Evolutionary conservation across 1,140 invertebrate genomes (phyloP), one percentile per base, ranked within the genome.

Genomic region (Caenorhabditis briggsae): DNA sequence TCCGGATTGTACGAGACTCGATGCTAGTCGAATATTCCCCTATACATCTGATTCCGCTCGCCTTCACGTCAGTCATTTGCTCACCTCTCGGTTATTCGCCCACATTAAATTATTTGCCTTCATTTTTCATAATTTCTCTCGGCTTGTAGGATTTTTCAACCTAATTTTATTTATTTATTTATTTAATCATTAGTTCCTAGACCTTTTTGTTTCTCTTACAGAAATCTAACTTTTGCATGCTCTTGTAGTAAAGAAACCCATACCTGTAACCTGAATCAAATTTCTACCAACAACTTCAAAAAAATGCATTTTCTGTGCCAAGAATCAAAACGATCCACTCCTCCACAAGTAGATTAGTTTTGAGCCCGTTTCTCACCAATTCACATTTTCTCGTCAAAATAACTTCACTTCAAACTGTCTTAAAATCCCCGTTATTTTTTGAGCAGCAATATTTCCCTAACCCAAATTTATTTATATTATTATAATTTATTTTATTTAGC

Each of bases 1-100:
- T 98, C 97, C 93, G 98, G 98, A 82, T 95, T 99, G 9, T 99
- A 99, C 93, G 98, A 99, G 94, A 99, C 98, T 33, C 94, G 98
- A 94, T 99, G 98, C 94, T 98, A 78, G 88, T 93, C 25, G 7
- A 23, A 56, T 5, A 56, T 18, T 18, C 41, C n/a, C 48, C 12
- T 33, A 53, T 23, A 16, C 16, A 14, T 23, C 46, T 53, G 50
- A 23, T 11, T 78, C 8, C 14, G n/a, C 20, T 41, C n/a, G 43
- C 46, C 70, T 48, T 78, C 46, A 78, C n/a, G n/a, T n/a, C n/a
- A 50, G 50, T 14, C 65, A 70, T 53, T 78, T 78, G 70, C 70
- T 78, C 70, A 78, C 14, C 33, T 78, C 70, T 78, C 70, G 70
- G 70, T 78, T 78, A 20, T 20, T 50, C 25, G 20, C 23, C n/a